Evolutionary conservation across 23 tunicate species (phyloP), one percentile per base, ranked within the genome.

Genomic region (Ascidia mentula): DNA sequence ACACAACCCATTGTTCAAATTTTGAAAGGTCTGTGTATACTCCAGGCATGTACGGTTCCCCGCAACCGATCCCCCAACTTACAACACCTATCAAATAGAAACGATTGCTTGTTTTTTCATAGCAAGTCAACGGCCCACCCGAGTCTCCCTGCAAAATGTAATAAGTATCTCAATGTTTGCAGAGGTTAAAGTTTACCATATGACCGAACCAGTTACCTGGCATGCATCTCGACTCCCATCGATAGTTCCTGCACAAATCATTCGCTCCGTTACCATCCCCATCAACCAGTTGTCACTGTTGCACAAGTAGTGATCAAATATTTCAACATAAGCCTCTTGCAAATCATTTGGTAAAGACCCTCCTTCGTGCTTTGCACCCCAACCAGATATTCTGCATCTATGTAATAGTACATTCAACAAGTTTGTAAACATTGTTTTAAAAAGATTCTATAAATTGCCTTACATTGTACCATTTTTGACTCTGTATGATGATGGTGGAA

Each of bases 21-120:
- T 46, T 69, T 36, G 86, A 31, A 13, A 88, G 34, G 33, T 85
- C 65, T 6, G 98, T 85, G 72, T 95, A 95, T 0, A 95, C 98
- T 15, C 98, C 98, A 37, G 98, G 98, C 95, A 95, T 89, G 7
- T 37, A 0, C 28, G 87, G 77, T 53, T 81, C 88, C 32, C 98
- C 98, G 53, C 98, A 95, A 32, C 98, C 98, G 24, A 95, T 85
- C 6, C 98, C 98, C 98, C 98, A 95, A 69, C 98, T 95, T 32
- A 95, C 98, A 3, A 78, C 46, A 9, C 98, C 98, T 24, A 69
- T 46, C 32, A 95, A 36, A 46, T 77, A 88, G 59, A 40, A 81
- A 24, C 73, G 45, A 30, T 71, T 45, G 13, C 39, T 40, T 35
- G 18, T 40, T n/a, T 73, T 35, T 30, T 80, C 70, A 6, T 35